Conservation (phyloP, 2,797 vertebrate species). For the Hemitrygon akajei region DNA sequence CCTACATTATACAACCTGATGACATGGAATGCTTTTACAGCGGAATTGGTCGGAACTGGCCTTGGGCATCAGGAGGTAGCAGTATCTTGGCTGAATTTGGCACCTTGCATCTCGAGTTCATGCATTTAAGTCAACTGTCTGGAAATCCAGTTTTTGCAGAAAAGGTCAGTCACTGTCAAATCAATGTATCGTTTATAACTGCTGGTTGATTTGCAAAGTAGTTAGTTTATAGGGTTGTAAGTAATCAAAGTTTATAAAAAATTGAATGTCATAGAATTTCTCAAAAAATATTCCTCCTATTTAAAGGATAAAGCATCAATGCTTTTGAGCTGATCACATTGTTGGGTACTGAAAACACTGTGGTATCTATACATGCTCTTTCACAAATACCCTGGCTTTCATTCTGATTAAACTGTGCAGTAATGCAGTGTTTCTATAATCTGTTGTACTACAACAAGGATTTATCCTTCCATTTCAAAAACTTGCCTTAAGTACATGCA, state of each 20-base stretch:
- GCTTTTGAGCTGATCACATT: background rate
- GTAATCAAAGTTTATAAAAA: background rate
- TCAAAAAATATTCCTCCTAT: too few relatives aligned
- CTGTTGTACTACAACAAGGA: background rate
- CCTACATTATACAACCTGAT: background rate
- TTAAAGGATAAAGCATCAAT: background rate
- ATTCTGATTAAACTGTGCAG: background rate
- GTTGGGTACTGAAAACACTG: background rate
- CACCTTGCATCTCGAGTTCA: slow-evolving; percentile 91
- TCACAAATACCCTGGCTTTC: background rate
- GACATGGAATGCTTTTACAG: slow-evolving; percentile 51
- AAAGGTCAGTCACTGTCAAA: slow-evolving; percentile 69
- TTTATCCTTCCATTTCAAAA: background rate
- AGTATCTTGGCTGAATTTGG: slow-evolving; percentile 97
- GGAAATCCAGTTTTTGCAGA: slow-evolving; percentile 85
- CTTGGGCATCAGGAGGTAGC: slow-evolving; percentile 97
- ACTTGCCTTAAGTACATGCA: background rate
- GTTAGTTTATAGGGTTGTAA: background rate
- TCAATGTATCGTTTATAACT: background rate
- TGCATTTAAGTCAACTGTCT: slow-evolving; percentile 86
- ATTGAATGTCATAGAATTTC: background rate
- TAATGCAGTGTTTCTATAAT: background rate
- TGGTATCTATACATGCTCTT: too few relatives aligned
- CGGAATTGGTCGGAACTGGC: slow-evolving; percentile 93
- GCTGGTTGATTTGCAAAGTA: background rate